A percentile compares a stretch with the other conserved stretches of the same genome.
Evolutionary conservation across 2,113 vertebrate species (phyloP).

Genomic region (Caracal caracal): DNA sequence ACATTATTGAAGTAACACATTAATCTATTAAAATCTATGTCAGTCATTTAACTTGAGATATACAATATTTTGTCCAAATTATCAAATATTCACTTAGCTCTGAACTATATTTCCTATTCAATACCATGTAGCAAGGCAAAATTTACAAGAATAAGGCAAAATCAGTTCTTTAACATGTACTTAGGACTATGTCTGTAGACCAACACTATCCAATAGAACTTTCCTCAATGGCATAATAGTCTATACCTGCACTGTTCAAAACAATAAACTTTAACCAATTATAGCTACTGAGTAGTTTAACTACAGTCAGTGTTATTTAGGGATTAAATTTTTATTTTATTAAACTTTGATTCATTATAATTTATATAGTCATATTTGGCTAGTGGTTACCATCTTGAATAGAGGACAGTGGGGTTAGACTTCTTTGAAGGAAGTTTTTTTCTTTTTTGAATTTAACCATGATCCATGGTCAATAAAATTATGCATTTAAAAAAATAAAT

Average conservation of each 20-base stretch:
- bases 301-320: background rate
- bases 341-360: background rate
- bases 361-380: background rate
- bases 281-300: background rate
- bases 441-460: background rate
- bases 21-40: background rate
- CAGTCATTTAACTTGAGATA: background rate
- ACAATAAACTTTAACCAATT: background rate
- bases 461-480: background rate
- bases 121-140: background rate
- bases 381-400: background rate
- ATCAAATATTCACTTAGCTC: background rate
- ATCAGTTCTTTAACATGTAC: background rate
- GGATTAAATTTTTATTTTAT: background rate
- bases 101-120: background rate
- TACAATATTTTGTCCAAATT: background rate
- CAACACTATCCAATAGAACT: background rate
- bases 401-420: background rate
- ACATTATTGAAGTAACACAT: background rate
- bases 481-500: background rate
- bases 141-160: background rate
- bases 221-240: background rate
- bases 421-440: background rate
- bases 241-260: background rate
- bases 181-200: background rate